phyloP scores from a whole-genome alignment of 2,113 vertebrate species.

The Saccopteryx leptura region DNA sequence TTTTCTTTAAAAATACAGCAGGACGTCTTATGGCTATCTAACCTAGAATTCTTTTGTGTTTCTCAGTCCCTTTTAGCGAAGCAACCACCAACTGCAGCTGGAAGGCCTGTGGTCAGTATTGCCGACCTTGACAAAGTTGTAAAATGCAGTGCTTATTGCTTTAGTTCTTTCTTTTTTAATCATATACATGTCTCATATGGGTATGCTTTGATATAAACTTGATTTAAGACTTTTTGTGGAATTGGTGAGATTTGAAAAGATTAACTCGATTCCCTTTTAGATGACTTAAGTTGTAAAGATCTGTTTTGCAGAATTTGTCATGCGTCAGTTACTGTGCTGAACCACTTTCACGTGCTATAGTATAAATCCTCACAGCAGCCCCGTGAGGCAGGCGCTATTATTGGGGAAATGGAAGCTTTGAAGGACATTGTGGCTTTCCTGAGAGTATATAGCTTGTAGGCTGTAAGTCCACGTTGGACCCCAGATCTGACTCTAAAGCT shows the following conservation, averaged over 20 bases:
- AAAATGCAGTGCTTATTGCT: constrained; percentile 1
- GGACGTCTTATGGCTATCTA: constrained; percentile 7
- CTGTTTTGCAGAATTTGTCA: neutral
- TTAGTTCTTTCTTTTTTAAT: neutral
- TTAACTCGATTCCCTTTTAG: neutral
- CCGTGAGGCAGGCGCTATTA: neutral
- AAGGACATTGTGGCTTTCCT: neutral
- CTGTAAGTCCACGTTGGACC: neutral
- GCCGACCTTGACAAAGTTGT: constrained; percentile 63
- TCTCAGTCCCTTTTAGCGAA: constrained; percentile 96
- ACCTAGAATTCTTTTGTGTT: constrained; percentile 71
- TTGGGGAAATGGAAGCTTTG: neutral
- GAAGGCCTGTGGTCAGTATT: constrained; percentile 96
- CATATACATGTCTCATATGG: neutral
- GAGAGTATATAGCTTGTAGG: neutral
- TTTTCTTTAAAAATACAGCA: constrained; percentile 18
- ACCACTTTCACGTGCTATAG: neutral
- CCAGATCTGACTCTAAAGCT: neutral
- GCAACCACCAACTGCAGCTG: constrained; percentile 95
- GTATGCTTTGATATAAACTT: constrained; percentile 36
- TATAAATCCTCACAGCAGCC: neutral
- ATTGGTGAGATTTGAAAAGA: constrained; percentile 56
- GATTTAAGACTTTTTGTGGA: constrained; percentile 52
- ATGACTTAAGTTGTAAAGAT: constrained; percentile 36
- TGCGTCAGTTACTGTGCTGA: neutral